These are phyloP conservation scores for Benthosema pterotum DNA, from an alignment of 2,797 vertebrate species.

Conservation along the genomic window DNA sequence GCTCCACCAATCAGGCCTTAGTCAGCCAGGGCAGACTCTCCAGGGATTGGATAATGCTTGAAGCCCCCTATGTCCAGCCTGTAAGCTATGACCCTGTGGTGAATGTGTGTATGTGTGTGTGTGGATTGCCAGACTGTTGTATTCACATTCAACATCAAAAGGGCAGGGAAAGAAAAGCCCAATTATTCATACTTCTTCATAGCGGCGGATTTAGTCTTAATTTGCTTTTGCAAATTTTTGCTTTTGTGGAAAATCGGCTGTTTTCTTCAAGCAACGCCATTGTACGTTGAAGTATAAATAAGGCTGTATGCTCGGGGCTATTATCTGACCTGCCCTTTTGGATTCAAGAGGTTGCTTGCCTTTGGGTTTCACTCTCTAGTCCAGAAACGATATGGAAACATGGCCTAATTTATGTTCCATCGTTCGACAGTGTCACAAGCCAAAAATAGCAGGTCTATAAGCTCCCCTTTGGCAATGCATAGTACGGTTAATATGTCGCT, in stretches of 20 bases:
- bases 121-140: conserved; percentile 63
- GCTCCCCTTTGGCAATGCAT: too few relatives aligned
- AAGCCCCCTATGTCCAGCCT: conserved; percentile 71
- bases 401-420: too few relatives aligned
- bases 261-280: too few relatives aligned
- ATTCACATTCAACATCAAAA: conserved; percentile 52
- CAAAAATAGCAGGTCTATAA: too few relatives aligned
- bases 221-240: too few relatives aligned
- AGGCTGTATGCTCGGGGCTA: conserved; percentile 34
- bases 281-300: too few relatives aligned
- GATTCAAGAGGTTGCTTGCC: conserved; percentile 23
- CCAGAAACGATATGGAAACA: conserved; percentile 12
- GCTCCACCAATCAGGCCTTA: conserved; percentile 62
- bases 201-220: too few relatives aligned
- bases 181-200: too few relatives aligned
- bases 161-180: not conserved
- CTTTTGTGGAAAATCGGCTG: too few relatives aligned
- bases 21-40: conserved; percentile 60
- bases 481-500: too few relatives aligned
- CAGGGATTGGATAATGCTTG: conserved; percentile 76
- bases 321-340: conserved; percentile 53
- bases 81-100: conserved; percentile 72
- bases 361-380: conserved; percentile 24
- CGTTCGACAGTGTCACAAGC: too few relatives aligned
- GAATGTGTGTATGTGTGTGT: conserved; percentile 25